Evolutionary conservation across 1,140 invertebrate genomes (phyloP), one percentile per base, ranked within the genome.

Genomic region (Aphaenogaster ashmeadi): DNA sequence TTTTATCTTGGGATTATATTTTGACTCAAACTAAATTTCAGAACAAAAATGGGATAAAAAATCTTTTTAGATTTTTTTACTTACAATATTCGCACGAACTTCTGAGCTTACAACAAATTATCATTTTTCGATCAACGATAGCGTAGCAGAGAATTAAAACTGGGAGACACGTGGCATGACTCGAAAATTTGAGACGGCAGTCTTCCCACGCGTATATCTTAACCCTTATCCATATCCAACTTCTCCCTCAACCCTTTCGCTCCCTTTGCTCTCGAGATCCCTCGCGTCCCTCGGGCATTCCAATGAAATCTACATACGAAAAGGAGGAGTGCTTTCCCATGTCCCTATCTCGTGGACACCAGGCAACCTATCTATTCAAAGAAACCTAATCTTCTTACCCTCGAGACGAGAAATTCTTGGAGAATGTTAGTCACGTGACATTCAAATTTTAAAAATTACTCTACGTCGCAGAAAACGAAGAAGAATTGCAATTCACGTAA

Each of bases 291-390:
- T 72, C 64, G 85, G 67, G 91, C 89, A 87, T 92, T 86, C 89
- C 88, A 44, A 47, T 90, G 83, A 89, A 92, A 92, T 92, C 90
- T 92, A 92, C 91, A 92, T 92, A 92, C 90, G 91, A 92, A 92
- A 92, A 92, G 91, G 88, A 92, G 83, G 89, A 92, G 89, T 92
- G 91, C 91, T 92, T 91, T 92, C 91, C 91, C 91, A 90, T 92
- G 91, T 92, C 88, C 90, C 91, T 90, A 91, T 91, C 90, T 89
- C 87, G 88, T 47, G 88, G 83, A 92, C 84, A 85, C 90, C 86
- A 91, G 84, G 60, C 90, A 58, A 84, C 62, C 85, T 91, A 90
- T 90, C 90, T 89, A 79, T 88, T 89, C 91, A 86, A 90, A 87
- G 91, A 91, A 89, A 92, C 90, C 90, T 88, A 91, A 92, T 90